Conservation (phyloP, 2,797 vertebrate species). For the Lepus townsendii region DNA sequence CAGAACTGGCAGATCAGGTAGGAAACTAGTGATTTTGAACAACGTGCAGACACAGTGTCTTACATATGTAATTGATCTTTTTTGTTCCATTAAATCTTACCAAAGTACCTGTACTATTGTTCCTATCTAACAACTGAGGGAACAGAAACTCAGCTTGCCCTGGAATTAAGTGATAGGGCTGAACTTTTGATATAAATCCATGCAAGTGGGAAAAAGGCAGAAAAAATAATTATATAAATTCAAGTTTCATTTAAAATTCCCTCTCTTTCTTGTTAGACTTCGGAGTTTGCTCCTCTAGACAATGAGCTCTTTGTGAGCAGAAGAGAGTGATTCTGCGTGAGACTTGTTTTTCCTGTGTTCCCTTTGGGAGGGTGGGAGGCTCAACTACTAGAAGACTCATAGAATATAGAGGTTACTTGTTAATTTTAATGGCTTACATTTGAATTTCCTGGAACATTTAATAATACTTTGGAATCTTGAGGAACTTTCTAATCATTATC, state of each 20-base stretch:
- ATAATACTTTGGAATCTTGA: background rate
- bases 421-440: background rate
- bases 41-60: background rate
- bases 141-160: background rate
- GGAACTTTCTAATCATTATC: background rate
- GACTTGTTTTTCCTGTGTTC: background rate
- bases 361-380: background rate
- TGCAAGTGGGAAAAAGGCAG: background rate
- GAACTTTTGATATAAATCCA: background rate
- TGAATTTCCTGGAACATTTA: background rate
- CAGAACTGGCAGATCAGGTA: background rate
- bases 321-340: background rate
- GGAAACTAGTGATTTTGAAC: background rate
- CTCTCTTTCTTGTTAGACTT: background rate
- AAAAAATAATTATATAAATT: background rate
- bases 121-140: background rate
- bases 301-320: background rate
- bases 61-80: background rate
- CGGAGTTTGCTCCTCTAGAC: background rate
- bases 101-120: background rate
- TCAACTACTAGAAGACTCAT: background rate
- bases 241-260: background rate
- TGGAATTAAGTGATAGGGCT: background rate
- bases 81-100: background rate
- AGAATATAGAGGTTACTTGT: background rate